Evolutionary conservation across 2,113 vertebrate species (phyloP), one percentile per base, ranked within the genome.

Genomic region (Haemorhous mexicanus): DNA sequence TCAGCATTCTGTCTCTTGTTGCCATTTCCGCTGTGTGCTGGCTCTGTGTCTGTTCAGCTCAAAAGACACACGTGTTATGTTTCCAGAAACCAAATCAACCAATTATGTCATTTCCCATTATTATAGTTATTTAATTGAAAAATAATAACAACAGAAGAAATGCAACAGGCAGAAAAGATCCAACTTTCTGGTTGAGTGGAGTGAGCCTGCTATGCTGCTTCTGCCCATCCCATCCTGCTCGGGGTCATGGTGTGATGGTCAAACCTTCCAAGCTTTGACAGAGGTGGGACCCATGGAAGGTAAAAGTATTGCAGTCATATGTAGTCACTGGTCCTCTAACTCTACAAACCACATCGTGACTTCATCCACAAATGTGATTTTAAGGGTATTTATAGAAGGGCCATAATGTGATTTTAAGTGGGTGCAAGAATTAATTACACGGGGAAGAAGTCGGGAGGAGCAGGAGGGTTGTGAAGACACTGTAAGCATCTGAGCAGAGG

Each of bases 91-190:
- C 32, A 6, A 68, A 89, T 94, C 64, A 96, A 74, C 61, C 33
- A 72, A 93, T 95, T 96, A 96, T 84, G 76, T 86, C 16, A 96
- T 96, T 97, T 96, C 80, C 64, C 41, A 94, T 94, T 94, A 80
- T 86, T 94, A 87, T 8, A 62, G 64, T 87, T 88, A 75, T 90
- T 92, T 84, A 95, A 90, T 72, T 72, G 44, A 28, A 61, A 75
- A 93, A 83, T 16, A 85, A 58, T 66, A 83, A 27, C 27, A 76
- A 32, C 20, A 88, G 46, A 76, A 88, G 46, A 80, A 89, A 67
- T 67, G 13, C 46, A 94, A 52, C 39, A 88, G 27, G 11, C 41
- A 61, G 68, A 8, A 15, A 74, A 66, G 22, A 77, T 80, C 19
- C 47, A 78, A 2, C 24, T 84, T 90, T 70, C 49, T 49, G 52